These are phyloP conservation scores for Ennomos erosarius DNA, from an alignment of 2,888 invertebrate species.

Conservation along the genomic window DNA sequence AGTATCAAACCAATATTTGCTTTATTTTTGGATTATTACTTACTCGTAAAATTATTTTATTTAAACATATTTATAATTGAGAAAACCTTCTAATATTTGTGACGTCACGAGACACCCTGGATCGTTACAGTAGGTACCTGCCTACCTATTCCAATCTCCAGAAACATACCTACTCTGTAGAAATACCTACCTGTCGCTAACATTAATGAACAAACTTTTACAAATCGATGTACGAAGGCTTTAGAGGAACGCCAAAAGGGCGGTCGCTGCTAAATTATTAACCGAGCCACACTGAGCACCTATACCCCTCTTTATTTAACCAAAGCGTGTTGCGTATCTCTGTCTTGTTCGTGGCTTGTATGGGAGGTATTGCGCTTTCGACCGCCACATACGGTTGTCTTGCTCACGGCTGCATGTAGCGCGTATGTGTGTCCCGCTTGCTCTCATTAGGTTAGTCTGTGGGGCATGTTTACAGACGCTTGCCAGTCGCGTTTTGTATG, in stretches of 20 bases:
- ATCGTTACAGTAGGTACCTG: no score
- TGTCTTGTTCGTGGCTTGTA: constrained; percentile 55
- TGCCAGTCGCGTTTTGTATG: constrained; percentile 76
- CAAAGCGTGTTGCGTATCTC: constrained; percentile 28
- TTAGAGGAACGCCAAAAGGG: constrained; percentile 64
- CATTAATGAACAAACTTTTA: constrained; percentile 37
- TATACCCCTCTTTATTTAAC: constrained; percentile 57
- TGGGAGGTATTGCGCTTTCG: constrained; percentile 79
- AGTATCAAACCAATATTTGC: no score
- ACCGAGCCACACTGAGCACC: constrained; percentile 75
- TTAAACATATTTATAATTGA: no score
- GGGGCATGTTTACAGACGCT: constrained; percentile 78
- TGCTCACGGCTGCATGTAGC: constrained; percentile 41
- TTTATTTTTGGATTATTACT: no score
- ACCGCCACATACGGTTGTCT: constrained; percentile 71
- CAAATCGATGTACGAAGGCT: constrained; percentile 53
- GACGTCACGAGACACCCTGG: no score
- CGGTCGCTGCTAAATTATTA: constrained; percentile 79
- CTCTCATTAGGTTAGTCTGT: constrained; percentile 83
- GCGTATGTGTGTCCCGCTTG: constrained; percentile 61
- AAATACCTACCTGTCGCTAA: neutral
- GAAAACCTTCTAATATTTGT: no score
- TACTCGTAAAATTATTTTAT: no score
- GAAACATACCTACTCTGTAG: neutral
- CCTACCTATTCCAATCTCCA: no score